Evolutionary conservation across 92 coral and sea anemone genomes (phyloP).

Genomic region (Palythoa caribaeorum): DNA sequence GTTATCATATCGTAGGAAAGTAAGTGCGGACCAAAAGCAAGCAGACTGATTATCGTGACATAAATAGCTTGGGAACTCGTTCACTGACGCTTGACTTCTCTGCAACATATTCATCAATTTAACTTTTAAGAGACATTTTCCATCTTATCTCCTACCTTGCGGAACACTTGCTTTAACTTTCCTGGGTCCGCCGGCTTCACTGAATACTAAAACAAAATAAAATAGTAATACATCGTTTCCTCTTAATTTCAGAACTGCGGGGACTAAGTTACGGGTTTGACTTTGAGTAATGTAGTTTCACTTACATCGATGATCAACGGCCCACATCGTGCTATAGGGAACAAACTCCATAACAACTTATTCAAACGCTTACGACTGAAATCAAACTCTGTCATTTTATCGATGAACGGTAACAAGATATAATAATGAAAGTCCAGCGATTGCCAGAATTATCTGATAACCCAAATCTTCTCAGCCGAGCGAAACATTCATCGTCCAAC

Average conservation of each 20-base stretch:
- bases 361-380: slow-evolving; percentile 31
- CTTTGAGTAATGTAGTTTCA: background rate
- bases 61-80: background rate
- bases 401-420: slow-evolving; percentile 11
- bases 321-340: slow-evolving; percentile 61
- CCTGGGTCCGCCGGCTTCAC: slow-evolving; percentile 91
- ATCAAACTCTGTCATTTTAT: slow-evolving; percentile 18
- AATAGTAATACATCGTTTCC: background rate
- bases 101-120: too few species aligned
- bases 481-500: slow-evolving; percentile 4
- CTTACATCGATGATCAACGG: slow-evolving; percentile 68
- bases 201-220: slow-evolving; percentile 69
- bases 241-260: background rate
- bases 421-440: background rate
- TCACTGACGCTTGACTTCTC: background rate
- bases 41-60: background rate
- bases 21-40: background rate
- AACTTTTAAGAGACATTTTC: too few species aligned
- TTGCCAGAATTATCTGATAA: slow-evolving; percentile 22
- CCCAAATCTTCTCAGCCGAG: background rate
- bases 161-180: slow-evolving; percentile 75
- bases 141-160: slow-evolving; percentile 72
- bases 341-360: slow-evolving; percentile 21
- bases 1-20: too few species aligned
- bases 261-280: background rate